phyloP scores from a whole-genome alignment of 2,113 vertebrate genomes.

The Camelus dromedarius region DNA sequence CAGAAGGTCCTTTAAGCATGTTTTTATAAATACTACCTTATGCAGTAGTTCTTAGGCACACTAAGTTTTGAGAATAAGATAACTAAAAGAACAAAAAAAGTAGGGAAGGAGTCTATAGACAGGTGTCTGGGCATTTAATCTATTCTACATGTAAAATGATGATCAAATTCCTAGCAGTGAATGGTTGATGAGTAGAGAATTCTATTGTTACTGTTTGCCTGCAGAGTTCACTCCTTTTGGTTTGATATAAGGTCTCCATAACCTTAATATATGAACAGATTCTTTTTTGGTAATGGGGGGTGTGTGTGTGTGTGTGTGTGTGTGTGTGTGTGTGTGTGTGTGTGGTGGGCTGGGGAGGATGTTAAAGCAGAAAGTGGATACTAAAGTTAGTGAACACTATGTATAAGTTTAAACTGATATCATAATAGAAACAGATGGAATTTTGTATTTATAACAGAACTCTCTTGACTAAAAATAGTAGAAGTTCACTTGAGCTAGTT shows the following conservation, averaged over 20 bases:
- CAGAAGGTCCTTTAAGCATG: neutral
- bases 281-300: neutral
- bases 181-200: neutral
- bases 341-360: neutral
- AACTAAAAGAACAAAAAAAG: conserved; percentile 18
- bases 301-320: no score
- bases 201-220: neutral
- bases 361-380: neutral
- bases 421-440: neutral
- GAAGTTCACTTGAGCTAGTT: neutral
- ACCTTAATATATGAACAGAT: neutral
- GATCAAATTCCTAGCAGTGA: neutral
- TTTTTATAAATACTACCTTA: conserved; percentile 7
- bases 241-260: neutral
- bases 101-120: neutral
- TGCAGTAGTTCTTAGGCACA: neutral
- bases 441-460: neutral
- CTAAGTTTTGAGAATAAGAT: conserved; percentile 4
- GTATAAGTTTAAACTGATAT: neutral
- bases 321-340: neutral
- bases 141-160: neutral
- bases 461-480: neutral
- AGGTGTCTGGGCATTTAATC: neutral
- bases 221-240: neutral
- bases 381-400: neutral